These are phyloP conservation scores for Drosophila vallismaia DNA, from an alignment of 2,888 invertebrate species.

Conservation along the genomic window DNA sequence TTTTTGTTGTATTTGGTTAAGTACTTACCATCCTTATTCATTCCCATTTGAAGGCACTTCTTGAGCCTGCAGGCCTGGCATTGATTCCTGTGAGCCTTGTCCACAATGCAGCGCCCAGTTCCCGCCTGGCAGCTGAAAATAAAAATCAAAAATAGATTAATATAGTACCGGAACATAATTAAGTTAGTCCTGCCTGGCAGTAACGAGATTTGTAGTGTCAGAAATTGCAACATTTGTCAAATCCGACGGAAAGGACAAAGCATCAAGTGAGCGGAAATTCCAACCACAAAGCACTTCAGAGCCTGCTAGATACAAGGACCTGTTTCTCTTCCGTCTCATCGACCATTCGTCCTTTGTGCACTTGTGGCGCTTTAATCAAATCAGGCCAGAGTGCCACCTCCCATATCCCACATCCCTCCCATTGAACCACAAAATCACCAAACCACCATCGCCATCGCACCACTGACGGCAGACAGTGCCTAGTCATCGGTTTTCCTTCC, in stretches of 20 bases:
- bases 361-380: slow-evolving; percentile 83
- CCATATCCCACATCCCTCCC: slow-evolving; percentile 17
- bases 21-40: slow-evolving; percentile 99
- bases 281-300: slow-evolving; percentile 55
- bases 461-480: slow-evolving; percentile 10
- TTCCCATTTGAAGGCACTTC: slow-evolving; percentile 99
- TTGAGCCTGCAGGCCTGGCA: slow-evolving; percentile 99
- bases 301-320: slow-evolving; percentile 42
- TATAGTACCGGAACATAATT: slow-evolving; percentile 50
- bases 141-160: slow-evolving; percentile 41
- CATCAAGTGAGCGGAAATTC: slow-evolving; percentile 48
- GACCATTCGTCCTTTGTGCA: slow-evolving; percentile 66
- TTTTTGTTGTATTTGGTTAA: slow-evolving; percentile 5
- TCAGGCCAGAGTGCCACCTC: slow-evolving; percentile 72
- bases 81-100: slow-evolving; percentile 99
- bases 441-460: slow-evolving; percentile 15
- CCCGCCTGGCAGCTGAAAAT: slow-evolving; percentile 97
- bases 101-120: slow-evolving; percentile 98
- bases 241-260: slow-evolving; percentile 44
- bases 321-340: slow-evolving; percentile 14
- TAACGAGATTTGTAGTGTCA: slow-evolving; percentile 66
- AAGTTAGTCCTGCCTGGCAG: slow-evolving; percentile 47
- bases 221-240: slow-evolving; percentile 79
- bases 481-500: slow-evolving; percentile 37
- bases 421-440: not conserved